Percentiles rank a stretch among this genome's conserved stretches.
These are phyloP conservation scores for Nomada fucata DNA, from an alignment of 2,888 invertebrate genomes.

Conservation along the genomic window DNA sequence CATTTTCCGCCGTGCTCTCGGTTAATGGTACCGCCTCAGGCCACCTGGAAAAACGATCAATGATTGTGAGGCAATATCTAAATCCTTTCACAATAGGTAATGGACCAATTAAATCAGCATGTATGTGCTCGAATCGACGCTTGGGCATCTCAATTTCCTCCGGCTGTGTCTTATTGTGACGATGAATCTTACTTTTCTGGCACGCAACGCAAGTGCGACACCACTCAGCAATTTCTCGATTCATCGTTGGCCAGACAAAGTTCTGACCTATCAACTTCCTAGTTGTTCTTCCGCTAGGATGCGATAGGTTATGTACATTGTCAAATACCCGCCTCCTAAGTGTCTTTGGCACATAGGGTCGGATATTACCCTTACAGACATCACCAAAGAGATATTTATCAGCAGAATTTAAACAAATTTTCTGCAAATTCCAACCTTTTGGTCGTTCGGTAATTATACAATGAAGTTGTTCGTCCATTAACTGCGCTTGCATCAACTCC, in stretches of 20 bases:
- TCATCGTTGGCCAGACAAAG: not conserved
- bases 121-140: constrained; percentile 18
- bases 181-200: constrained; percentile 13
- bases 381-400: constrained; percentile 22
- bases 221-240: too few species aligned
- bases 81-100: not conserved
- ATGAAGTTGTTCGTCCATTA: constrained; percentile 37
- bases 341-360: constrained; percentile 10
- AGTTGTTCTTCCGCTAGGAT: constrained; percentile 23
- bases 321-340: not conserved
- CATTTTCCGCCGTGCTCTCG: not conserved
- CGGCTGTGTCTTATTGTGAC: constrained; percentile 8
- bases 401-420: constrained; percentile 9
- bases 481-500: constrained; percentile 42
- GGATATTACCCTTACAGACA: not conserved
- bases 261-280: constrained; percentile 6
- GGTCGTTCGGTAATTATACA: not conserved
- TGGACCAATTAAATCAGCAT: constrained; percentile 19
- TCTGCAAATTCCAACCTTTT: constrained; percentile 29
- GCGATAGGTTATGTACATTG: constrained; percentile 6
- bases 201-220: not conserved
- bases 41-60: too few species aligned
- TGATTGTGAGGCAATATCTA: not conserved
- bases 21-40: not conserved
- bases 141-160: constrained; percentile 10